A percentile compares a stretch with the other conserved stretches of the same genome.
Conservation (phyloP, 1,140 invertebrate genomes). For the Trichonephila inaurata region DNA sequence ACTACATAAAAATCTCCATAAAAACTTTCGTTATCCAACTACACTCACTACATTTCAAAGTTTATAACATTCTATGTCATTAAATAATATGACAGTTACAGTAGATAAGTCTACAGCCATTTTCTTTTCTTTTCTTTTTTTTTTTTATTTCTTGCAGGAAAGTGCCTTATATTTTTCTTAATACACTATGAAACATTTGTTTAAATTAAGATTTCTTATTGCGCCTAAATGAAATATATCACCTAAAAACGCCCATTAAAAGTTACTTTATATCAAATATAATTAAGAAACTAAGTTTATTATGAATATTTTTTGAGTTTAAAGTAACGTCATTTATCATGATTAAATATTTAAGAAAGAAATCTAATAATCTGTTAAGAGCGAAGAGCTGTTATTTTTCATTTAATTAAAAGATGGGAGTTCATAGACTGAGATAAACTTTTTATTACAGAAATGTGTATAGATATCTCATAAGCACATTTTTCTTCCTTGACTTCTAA, state of each 20-base stretch:
- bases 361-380: background rate
- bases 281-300: background rate
- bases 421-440: background rate
- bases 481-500: constrained; percentile 14
- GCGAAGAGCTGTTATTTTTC: background rate
- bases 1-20: too few species aligned
- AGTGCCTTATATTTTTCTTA: too few species aligned
- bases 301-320: background rate
- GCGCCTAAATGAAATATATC: too few species aligned
- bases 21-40: too few species aligned
- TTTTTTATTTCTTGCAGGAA: too few species aligned
- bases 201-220: too few species aligned
- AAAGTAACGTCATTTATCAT: background rate
- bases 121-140: too few species aligned
- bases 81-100: too few species aligned
- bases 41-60: too few species aligned
- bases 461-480: background rate
- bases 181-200: too few species aligned
- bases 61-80: too few species aligned
- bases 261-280: background rate
- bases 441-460: constrained; percentile 13
- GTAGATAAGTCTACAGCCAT: too few species aligned
- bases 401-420: background rate
- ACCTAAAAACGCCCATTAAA: background rate
- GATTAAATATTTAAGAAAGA: background rate